phyloP scores from a whole-genome alignment of 2,797 vertebrate genomes.

The Oryzias sinensis region DNA sequence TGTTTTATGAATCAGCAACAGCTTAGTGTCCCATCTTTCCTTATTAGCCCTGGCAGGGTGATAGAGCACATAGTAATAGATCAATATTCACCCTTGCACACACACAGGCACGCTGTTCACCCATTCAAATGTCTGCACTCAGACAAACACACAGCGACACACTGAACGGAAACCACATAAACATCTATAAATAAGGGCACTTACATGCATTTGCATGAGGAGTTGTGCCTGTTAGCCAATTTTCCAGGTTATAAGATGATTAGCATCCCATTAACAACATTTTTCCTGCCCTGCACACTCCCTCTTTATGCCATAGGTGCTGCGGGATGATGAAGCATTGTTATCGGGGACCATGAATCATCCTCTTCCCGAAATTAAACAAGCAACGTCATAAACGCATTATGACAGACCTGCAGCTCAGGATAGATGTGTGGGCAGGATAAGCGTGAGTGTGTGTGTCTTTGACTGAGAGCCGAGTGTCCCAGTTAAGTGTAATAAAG shows the following conservation, averaged over 20 bases:
- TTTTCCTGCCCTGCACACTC: conserved; percentile 36
- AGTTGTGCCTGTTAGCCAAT: conserved; percentile 43
- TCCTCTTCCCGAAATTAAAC: conserved; percentile 67
- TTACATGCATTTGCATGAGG: conserved; percentile 36
- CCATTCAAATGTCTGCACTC: conserved; percentile 5
- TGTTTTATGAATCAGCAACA: conserved; percentile 67
- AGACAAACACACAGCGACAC: neutral
- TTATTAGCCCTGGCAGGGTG: conserved; percentile 72
- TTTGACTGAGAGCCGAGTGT: conserved; percentile 62
- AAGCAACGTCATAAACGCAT: conserved; percentile 59
- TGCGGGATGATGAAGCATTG: conserved; percentile 62
- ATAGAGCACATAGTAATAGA: conserved; percentile 66
- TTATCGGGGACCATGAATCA: conserved; percentile 64
- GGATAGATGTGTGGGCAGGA: conserved; percentile 17
- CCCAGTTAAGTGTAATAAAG: conserved; percentile 78
- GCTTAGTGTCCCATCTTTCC: conserved; percentile 69
- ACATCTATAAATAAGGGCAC: conserved; percentile 20
- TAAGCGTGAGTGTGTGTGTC: conserved; percentile 31
- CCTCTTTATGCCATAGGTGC: conserved; percentile 36
- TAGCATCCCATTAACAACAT: conserved; percentile 62
- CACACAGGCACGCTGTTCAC: conserved; percentile 17
- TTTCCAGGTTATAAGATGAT: conserved; percentile 69
- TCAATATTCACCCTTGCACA: conserved; percentile 60
- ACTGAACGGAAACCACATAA: conserved; percentile 3
- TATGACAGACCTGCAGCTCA: conserved; percentile 45